Conservation (phyloP, 2,888 invertebrate genomes). For the Pristionchus entomophagus region DNA sequence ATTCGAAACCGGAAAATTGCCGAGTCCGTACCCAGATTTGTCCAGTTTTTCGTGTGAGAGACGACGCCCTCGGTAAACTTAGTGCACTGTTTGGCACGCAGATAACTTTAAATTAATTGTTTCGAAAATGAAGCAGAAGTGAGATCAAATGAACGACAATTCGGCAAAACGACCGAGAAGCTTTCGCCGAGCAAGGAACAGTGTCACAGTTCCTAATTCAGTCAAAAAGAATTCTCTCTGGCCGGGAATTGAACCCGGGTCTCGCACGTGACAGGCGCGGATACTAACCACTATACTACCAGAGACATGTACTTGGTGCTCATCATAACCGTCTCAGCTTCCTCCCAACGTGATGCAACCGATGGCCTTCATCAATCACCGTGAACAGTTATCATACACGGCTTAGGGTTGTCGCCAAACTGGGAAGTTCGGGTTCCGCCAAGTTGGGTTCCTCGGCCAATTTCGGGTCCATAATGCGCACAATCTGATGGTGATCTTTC, state of each 20-base stretch:
- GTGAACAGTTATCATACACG: too few species aligned
- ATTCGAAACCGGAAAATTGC: constrained; percentile 19
- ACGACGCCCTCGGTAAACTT: too few species aligned
- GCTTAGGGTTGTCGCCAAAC: too few species aligned
- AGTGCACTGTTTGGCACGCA: too few species aligned
- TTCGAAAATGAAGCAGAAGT: too few species aligned
- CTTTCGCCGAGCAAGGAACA: constrained; percentile 6
- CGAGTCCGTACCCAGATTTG: too few species aligned
- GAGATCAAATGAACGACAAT: not conserved
- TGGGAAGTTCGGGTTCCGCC: too few species aligned
- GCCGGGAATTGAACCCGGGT: constrained; percentile 80
- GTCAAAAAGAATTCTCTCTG: constrained; percentile 76
- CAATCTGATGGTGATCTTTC: not conserved
- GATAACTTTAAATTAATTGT: too few species aligned
- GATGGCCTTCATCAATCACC: not conserved
- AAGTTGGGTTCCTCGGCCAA: not conserved
- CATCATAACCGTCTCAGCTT: not conserved
- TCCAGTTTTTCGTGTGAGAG: too few species aligned
- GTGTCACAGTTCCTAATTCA: not conserved
- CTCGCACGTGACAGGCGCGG: constrained; percentile 80
- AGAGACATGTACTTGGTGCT: not conserved
- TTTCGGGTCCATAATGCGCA: not conserved
- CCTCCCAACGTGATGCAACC: not conserved
- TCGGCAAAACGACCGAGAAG: not conserved
- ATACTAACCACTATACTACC: constrained; percentile 56